Conservation (phyloP, 2,888 invertebrate species). For the Patella caerulea region DNA sequence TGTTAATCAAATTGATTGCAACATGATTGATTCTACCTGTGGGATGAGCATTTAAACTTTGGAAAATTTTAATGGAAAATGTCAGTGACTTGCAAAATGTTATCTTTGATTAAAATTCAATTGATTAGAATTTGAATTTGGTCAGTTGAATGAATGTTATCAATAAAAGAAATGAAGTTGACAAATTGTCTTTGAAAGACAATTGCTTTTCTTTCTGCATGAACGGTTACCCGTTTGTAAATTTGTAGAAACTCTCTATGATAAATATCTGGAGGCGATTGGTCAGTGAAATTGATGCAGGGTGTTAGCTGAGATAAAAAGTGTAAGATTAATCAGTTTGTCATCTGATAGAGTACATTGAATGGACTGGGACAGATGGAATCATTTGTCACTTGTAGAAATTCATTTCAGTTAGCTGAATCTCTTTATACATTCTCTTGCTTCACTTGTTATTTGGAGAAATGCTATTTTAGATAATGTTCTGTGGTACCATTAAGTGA, state of each 20-base stretch:
- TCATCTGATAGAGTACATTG: not conserved
- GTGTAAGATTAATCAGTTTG: not conserved
- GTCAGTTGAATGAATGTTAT: not conserved
- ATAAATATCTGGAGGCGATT: constrained; percentile 1
- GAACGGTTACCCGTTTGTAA: not conserved
- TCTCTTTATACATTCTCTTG: not conserved
- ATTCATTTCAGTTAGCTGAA: not conserved
- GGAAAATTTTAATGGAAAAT: not conserved
- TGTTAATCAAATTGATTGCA: not conserved
- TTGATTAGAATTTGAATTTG: not conserved
- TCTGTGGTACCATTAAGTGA: not conserved
- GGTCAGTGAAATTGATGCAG: not conserved
- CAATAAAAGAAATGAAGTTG: constrained; percentile 2
- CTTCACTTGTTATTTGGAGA: no score
- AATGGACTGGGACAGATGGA: not conserved
- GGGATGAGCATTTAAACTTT: not conserved
- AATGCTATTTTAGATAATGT: no score
- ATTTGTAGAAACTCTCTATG: not conserved
- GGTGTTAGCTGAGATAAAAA: not conserved
- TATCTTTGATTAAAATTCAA: constrained; percentile 1
- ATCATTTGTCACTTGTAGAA: constrained; percentile 5
- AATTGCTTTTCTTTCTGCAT: constrained; percentile 4
- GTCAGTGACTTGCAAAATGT: constrained; percentile 1
- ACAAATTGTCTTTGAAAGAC: constrained; percentile 6
- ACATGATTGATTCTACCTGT: not conserved